Conservation (phyloP, 2,113 vertebrate species). For the Terrapene triunguis region DNA sequence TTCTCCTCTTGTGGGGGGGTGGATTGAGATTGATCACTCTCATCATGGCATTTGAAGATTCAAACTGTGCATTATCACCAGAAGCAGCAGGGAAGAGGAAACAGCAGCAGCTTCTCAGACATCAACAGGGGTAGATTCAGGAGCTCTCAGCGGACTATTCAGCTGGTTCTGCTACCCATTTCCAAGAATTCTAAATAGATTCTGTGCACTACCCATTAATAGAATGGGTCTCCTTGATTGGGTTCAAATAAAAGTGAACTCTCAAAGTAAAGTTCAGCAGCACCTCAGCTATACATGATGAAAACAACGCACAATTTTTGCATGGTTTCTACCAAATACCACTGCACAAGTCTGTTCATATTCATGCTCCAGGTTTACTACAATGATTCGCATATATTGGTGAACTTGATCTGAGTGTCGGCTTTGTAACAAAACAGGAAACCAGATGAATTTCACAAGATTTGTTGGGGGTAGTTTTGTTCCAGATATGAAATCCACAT, state of each 20-base stretch:
- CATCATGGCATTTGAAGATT: constrained; percentile 34
- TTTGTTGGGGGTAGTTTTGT: not conserved
- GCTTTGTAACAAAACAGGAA: not conserved
- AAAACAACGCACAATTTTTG: not conserved
- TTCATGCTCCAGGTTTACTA: not conserved
- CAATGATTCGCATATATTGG: rapidly evolving
- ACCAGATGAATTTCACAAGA: not conserved
- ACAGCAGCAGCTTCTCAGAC: not conserved
- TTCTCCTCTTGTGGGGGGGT: not conserved
- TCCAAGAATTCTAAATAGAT: not conserved
- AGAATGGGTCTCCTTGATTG: not conserved
- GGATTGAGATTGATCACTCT: constrained; percentile 53
- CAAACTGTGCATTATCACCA: constrained; percentile 43
- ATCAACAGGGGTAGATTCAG: not conserved
- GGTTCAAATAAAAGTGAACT: not conserved
- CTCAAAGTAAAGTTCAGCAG: not conserved
- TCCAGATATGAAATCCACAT: not conserved
- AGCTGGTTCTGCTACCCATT: not conserved
- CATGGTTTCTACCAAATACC: not conserved
- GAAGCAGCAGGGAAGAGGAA: not conserved
- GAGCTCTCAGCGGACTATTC: not conserved
- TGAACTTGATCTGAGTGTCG: rapidly evolving
- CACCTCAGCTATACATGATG: not conserved
- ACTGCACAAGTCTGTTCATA: rapidly evolving
- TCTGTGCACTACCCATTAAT: not conserved